Conservation (phyloP, 1,140 invertebrate genomes). For the Lasioglossum baleicum region DNA sequence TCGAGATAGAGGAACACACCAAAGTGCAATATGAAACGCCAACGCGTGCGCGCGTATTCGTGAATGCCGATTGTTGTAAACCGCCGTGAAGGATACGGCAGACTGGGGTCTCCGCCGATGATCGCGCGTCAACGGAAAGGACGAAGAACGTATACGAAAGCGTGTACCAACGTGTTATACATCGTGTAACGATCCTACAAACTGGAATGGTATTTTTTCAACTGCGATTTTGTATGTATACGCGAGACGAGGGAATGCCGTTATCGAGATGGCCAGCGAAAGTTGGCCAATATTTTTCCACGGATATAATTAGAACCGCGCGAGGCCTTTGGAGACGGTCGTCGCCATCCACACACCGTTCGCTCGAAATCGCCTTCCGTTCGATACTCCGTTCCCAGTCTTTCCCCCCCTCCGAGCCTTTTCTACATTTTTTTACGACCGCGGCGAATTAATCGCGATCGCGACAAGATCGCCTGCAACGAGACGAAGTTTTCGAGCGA, state of each 20-base stretch:
- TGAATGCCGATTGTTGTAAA: slow-evolving; percentile 14
- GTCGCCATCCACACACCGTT: slow-evolving; percentile 27
- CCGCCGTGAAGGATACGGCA: not conserved
- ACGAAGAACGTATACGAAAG: slow-evolving; percentile 38
- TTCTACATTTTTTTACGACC: too few species aligned
- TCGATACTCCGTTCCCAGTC: too few species aligned
- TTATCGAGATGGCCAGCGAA: slow-evolving; percentile 28
- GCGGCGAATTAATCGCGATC: too few species aligned
- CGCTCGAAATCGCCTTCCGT: slow-evolving; percentile 17
- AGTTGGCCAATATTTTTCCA: slow-evolving; percentile 74
- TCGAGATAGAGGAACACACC: slow-evolving; percentile 62
- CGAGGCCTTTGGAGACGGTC: slow-evolving; percentile 29
- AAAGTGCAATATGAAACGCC: slow-evolving; percentile 72
- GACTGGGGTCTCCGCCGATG: slow-evolving; percentile 12
- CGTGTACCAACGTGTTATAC: too few species aligned
- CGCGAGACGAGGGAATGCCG: too few species aligned
- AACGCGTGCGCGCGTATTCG: slow-evolving; percentile 33
- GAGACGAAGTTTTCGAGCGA: too few species aligned
- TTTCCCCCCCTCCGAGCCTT: too few species aligned
- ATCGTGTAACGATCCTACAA: not conserved
- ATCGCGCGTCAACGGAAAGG: slow-evolving; percentile 52
- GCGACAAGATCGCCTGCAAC: too few species aligned
- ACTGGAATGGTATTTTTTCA: slow-evolving; percentile 31
- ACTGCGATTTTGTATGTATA: slow-evolving; percentile 28
- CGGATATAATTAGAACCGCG: slow-evolving; percentile 59